phyloP scores from a whole-genome alignment of 2,888 invertebrate species.

The Scaptomyza flava region DNA sequence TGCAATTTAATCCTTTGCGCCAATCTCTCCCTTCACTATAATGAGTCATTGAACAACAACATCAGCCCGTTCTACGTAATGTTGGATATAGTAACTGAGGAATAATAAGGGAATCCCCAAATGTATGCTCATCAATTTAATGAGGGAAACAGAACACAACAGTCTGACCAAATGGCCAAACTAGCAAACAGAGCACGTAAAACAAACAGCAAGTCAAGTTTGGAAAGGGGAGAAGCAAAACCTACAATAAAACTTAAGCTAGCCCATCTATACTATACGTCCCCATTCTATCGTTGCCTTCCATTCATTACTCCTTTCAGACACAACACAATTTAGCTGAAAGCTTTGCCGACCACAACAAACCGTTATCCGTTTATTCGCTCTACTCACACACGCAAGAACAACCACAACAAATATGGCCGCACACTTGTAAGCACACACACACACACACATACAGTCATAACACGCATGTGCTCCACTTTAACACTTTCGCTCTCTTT shows the following conservation, averaged over 20 bases:
- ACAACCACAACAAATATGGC: conserved; percentile 49
- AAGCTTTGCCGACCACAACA: conserved; percentile 45
- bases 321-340: conserved; percentile 55
- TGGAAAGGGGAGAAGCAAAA: not conserved
- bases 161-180: conserved; percentile 47
- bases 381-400: conserved; percentile 26
- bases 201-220: conserved; percentile 25
- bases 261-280: not conserved
- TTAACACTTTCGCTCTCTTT: conserved; percentile 75
- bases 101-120: conserved; percentile 69
- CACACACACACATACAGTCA: conserved; percentile 18
- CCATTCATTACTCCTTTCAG: conserved; percentile 52
- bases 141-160: conserved; percentile 35
- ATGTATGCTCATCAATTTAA: conserved; percentile 68
- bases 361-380: conserved; percentile 45
- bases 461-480: conserved; percentile 70
- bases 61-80: conserved; percentile 24
- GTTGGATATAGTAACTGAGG: conserved; percentile 7
- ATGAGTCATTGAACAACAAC: conserved; percentile 35
- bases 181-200: conserved; percentile 52
- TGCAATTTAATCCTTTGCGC: conserved; percentile 68
- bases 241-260: not conserved
- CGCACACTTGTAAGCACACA: conserved; percentile 31
- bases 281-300: conserved; percentile 5
- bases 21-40: conserved; percentile 31